These are phyloP conservation scores for Ligdia adustata DNA, from an alignment of 2,888 invertebrate species.

Conservation along the genomic window DNA sequence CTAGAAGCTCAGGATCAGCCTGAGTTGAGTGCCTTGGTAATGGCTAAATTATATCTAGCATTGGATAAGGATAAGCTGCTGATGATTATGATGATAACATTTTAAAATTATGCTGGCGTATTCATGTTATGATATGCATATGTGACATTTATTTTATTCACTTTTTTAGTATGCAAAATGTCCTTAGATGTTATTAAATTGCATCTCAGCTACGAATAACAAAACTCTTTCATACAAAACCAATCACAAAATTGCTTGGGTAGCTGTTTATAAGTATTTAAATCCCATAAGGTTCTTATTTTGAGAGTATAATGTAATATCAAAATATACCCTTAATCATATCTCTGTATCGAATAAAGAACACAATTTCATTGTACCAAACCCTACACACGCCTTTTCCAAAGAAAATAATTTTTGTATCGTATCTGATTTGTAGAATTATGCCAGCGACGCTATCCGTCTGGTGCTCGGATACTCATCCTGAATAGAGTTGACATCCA, in stretches of 20 bases:
- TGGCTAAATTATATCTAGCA: too few relatives aligned
- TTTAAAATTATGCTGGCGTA: too few relatives aligned
- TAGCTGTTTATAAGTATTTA: constrained; percentile 8
- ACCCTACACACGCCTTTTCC: constrained; percentile 52
- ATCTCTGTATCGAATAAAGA: constrained; percentile 42
- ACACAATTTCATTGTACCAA: constrained; percentile 50
- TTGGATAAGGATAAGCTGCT: too few relatives aligned
- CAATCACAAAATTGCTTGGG: constrained; percentile 5
- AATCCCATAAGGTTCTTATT: constrained; percentile 4
- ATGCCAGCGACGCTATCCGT: constrained; percentile 74
- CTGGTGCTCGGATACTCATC: constrained; percentile 76
- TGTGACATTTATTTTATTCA: too few relatives aligned
- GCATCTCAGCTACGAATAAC: too few relatives aligned
- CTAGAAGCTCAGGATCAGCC: too few relatives aligned
- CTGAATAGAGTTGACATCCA: constrained; percentile 81
- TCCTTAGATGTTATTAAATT: too few relatives aligned
- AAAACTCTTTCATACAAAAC: neutral
- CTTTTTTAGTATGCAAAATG: too few relatives aligned
- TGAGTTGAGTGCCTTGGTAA: too few relatives aligned
- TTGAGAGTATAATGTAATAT: constrained; percentile 33
- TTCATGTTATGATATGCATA: too few relatives aligned
- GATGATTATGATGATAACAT: too few relatives aligned
- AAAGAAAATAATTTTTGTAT: constrained; percentile 64
- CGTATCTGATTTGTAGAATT: constrained; percentile 71
- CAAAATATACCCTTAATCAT: constrained; percentile 37